Conservation (phyloP, 2,797 vertebrate genomes). For the Tadarida brasiliensis region DNA sequence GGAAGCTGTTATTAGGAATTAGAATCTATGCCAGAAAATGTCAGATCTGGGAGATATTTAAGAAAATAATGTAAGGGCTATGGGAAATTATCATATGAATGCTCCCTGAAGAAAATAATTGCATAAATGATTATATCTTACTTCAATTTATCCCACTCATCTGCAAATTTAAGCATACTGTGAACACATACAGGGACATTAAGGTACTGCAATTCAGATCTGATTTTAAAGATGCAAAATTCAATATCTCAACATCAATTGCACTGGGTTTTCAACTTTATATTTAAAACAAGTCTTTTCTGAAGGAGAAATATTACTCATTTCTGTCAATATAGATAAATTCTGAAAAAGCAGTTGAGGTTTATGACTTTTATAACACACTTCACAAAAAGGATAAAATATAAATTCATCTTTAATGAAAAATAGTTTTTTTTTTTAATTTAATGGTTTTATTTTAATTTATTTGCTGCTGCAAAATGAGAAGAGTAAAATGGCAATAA, state of each 20-base stretch:
- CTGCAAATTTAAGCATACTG: background rate
- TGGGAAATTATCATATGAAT: background rate
- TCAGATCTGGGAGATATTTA: background rate
- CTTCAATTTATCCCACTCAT: background rate
- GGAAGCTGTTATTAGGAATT: slow-evolving; percentile 15
- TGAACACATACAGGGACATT: background rate
- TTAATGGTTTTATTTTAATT: slow-evolving; percentile 34
- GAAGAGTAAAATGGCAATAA: background rate
- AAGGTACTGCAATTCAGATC: slow-evolving; percentile 12
- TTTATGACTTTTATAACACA: slow-evolving; percentile 4
- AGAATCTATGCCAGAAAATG: slow-evolving; percentile 23
- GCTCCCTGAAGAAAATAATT: background rate
- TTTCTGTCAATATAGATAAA: background rate
- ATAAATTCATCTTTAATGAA: background rate
- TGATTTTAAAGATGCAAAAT: slow-evolving; percentile 37
- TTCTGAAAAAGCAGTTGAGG: slow-evolving; percentile 23
- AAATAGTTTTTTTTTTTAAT: background rate
- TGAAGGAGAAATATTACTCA: slow-evolving; percentile 46
- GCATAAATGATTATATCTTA: background rate
- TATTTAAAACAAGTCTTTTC: background rate
- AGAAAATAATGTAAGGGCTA: slow-evolving; percentile 16
- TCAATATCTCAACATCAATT: slow-evolving; percentile 22
- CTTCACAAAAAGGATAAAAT: slow-evolving; percentile 33
- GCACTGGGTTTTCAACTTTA: background rate
- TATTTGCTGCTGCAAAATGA: background rate